Conservation (phyloP, 2,113 vertebrate species). For the Corynorhinus townsendii region DNA sequence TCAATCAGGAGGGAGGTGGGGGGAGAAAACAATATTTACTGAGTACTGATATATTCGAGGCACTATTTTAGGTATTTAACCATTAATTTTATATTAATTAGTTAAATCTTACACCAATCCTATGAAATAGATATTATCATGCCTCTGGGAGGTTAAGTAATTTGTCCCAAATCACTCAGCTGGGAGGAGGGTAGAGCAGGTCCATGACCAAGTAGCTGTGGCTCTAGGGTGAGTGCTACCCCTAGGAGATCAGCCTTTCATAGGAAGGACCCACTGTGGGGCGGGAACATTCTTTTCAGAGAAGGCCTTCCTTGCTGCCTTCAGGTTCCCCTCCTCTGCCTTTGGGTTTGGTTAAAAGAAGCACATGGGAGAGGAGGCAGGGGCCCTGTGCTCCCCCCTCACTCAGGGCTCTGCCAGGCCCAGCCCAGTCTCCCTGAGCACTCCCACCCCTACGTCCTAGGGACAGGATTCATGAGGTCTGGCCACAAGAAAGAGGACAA, state of each 20-base stretch:
- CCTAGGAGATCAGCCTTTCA: neutral
- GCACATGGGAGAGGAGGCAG: neutral
- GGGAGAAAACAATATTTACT: neutral
- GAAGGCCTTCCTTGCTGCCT: neutral
- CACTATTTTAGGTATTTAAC: neutral
- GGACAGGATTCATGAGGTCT: neutral
- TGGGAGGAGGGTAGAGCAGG: neutral
- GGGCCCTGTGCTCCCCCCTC: neutral
- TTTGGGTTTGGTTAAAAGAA: neutral
- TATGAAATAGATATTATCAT: neutral
- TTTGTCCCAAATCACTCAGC: neutral
- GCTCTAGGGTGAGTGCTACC: neutral
- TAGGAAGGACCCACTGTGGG: neutral
- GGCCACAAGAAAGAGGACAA: neutral
- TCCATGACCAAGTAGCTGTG: neutral
- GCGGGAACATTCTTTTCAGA: neutral
- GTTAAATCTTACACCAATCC: neutral
- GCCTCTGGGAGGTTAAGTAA: neutral
- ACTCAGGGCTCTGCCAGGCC: neutral
- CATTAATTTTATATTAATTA: neutral
- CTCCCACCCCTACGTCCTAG: neutral
- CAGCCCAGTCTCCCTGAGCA: accelerated
- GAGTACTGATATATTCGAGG: neutral
- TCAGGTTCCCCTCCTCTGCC: neutral
- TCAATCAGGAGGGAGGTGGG: neutral